Percentiles rank a stretch among this genome's conserved stretches.
phyloP scores from a whole-genome alignment of 2,797 vertebrate species.

The Salarias fasciatus region DNA sequence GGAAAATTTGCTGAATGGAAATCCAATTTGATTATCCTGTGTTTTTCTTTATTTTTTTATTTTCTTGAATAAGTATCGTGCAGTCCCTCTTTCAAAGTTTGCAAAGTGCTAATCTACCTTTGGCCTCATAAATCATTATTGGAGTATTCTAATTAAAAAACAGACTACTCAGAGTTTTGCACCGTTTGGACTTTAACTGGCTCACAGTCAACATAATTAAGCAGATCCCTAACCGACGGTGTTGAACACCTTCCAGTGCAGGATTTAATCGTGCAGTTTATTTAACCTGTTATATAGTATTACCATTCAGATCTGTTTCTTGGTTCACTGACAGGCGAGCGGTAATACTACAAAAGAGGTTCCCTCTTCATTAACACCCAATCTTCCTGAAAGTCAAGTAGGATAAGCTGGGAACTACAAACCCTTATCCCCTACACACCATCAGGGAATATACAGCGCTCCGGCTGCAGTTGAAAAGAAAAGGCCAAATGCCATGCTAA shows the following conservation, averaged over 20 bases:
- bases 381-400: conserved; percentile 75
- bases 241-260: background rate
- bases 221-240: background rate
- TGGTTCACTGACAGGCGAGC: conserved; percentile 57
- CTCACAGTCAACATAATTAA: background rate
- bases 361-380: conserved; percentile 72
- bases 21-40: conserved; percentile 22
- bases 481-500: conserved; percentile 47
- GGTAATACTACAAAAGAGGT: conserved; percentile 67
- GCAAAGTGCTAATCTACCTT: background rate
- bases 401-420: conserved; percentile 79
- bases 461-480: conserved; percentile 70
- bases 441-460: conserved; percentile 68
- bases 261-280: background rate
- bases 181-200: conserved; percentile 1
- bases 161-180: background rate
- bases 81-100: background rate
- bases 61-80: background rate
- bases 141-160: conserved; percentile 10
- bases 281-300: conserved; percentile 26
- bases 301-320: conserved; percentile 53
- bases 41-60: too few relatives aligned
- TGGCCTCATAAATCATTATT: background rate
- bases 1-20: conserved; percentile 6
- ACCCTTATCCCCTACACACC: conserved; percentile 66